These are phyloP conservation scores for Pentalonia nigronervosa DNA, from an alignment of 1,140 invertebrate species.

Conservation along the genomic window DNA sequence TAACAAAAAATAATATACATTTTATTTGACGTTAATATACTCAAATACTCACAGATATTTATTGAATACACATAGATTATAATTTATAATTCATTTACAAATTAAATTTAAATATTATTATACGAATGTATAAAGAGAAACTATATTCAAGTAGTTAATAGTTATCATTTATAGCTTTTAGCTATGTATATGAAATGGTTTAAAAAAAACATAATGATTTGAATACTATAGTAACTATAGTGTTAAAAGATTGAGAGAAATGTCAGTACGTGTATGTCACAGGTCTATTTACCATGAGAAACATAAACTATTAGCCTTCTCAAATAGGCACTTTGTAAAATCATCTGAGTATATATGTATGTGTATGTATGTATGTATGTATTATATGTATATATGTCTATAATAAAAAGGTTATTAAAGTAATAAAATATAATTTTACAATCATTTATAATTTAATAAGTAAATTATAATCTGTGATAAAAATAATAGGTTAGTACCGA, in stretches of 20 bases:
- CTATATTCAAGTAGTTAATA: neutral
- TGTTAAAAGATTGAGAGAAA: neutral
- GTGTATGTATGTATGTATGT: neutral
- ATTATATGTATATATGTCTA: no score
- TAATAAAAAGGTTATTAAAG: neutral
- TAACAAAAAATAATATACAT: neutral
- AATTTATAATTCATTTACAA: neutral
- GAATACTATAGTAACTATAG: neutral
- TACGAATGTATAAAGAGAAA: neutral
- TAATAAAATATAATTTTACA: neutral
- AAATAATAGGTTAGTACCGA: neutral
- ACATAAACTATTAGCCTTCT: neutral
- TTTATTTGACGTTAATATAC: neutral
- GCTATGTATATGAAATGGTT: neutral
- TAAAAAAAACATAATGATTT: neutral
- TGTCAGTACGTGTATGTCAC: neutral
- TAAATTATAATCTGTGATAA: neutral
- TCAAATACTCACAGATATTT: neutral
- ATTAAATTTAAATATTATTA: constrained; percentile 11
- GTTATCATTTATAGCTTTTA: neutral
- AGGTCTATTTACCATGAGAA: neutral
- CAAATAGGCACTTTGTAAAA: no score
- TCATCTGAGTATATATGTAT: neutral
- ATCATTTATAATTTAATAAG: neutral
- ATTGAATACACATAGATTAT: neutral